A percentile compares a stretch with the other conserved stretches of the same genome.
These are phyloP conservation scores for Callyntrura guangdongensis DNA, from an alignment of 2,888 invertebrate genomes.

Conservation along the genomic window DNA sequence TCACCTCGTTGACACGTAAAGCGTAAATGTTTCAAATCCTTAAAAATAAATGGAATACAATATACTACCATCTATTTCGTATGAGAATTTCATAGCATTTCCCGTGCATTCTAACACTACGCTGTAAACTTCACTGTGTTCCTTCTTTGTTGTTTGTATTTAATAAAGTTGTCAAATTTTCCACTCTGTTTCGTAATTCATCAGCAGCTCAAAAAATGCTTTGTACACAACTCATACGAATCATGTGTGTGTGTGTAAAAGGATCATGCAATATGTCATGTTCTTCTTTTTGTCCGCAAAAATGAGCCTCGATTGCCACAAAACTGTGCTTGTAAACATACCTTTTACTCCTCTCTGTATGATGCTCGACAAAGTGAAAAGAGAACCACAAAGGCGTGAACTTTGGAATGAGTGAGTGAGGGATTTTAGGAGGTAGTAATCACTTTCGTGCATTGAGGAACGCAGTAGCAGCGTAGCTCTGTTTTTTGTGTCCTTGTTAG, in stretches of 20 bases:
- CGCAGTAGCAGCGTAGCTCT: too few species aligned
- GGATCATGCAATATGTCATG: constrained; percentile 1
- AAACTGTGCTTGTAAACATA: background rate
- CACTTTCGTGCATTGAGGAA: background rate
- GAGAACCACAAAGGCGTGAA: constrained; percentile 55
- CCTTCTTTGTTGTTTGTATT: too few species aligned
- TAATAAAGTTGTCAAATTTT: constrained; percentile 10
- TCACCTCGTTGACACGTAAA: too few species aligned
- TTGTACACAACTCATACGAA: constrained; percentile 4
- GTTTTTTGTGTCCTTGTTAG: too few species aligned
- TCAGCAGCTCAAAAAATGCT: background rate
- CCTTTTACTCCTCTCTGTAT: background rate
- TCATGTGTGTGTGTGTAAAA: background rate
- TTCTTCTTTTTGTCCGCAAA: constrained; percentile 1
- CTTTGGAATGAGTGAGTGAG: constrained; percentile 43
- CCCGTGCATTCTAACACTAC: too few species aligned
- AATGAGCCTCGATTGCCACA: constrained; percentile 18
- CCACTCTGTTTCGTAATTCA: background rate
- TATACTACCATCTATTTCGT: too few species aligned
- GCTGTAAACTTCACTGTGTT: too few species aligned
- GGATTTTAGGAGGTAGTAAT: constrained; percentile 19
- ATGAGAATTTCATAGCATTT: too few species aligned
- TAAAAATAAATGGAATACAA: too few species aligned
- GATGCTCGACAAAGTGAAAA: constrained; percentile 24
- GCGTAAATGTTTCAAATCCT: too few species aligned